phyloP scores from a whole-genome alignment of 2,888 invertebrate species.

The Silvanus unidentatus region DNA sequence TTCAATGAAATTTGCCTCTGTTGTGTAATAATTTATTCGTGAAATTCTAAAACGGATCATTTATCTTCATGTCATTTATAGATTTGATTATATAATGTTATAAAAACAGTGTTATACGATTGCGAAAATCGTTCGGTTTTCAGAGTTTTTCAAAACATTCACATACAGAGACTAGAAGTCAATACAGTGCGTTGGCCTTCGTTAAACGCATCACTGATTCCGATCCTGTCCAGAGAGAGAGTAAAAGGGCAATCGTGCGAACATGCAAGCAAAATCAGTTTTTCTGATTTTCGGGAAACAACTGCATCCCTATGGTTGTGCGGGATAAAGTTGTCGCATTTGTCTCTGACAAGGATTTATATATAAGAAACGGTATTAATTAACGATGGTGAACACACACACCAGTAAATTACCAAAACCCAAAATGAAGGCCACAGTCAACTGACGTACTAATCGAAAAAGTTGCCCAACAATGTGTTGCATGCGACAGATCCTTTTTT shows the following conservation, averaged over 20 bases:
- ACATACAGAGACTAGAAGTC: no score
- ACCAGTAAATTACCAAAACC: conserved; percentile 10
- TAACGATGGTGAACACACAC: conserved; percentile 20
- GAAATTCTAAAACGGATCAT: no score
- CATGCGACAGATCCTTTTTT: no score
- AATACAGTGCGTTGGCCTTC: conserved; percentile 17
- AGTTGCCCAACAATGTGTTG: no score
- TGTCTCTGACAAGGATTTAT: conserved; percentile 39
- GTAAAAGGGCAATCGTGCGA: conserved; percentile 34
- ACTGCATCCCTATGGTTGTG: conserved; percentile 17
- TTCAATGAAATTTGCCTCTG: no score
- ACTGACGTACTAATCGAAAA: conserved; percentile 1
- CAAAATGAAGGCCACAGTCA: not conserved
- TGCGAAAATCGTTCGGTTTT: no score
- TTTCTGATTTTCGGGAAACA: conserved; percentile 31
- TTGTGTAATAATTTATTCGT: no score
- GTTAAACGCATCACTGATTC: conserved; percentile 33
- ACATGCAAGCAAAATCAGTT: conserved; percentile 36
- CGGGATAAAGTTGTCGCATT: conserved; percentile 31
- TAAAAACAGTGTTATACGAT: no score
- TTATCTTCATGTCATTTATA: no score
- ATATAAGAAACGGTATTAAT: conserved; percentile 32
- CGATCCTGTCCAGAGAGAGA: conserved; percentile 23
- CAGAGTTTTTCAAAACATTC: no score
- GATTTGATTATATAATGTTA: no score